Evolutionary conservation across 2,113 vertebrate genomes (phyloP).

Genomic region (Onychostoma macrolepis): DNA sequence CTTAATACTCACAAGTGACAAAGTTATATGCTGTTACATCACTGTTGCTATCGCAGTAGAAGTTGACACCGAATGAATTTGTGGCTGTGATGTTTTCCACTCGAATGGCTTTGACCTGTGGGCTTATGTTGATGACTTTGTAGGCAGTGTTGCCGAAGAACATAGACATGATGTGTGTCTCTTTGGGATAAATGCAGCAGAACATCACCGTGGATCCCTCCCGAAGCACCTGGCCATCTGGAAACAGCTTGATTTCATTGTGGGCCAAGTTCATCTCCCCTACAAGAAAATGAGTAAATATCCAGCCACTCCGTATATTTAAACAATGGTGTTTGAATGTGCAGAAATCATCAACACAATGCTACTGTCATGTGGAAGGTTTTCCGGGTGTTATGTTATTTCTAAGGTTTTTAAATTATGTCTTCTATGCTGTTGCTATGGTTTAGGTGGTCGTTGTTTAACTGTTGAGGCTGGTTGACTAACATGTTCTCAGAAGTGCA

Average conservation of each 20-base stretch:
- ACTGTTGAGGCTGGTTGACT: neutral
- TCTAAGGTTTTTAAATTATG: neutral
- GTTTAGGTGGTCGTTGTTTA: neutral
- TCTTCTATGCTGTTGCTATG: neutral
- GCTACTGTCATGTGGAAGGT: neutral
- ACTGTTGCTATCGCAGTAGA: constrained; percentile 22
- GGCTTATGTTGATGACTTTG: constrained; percentile 44
- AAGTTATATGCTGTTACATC: accelerated
- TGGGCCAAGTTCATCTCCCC: constrained; percentile 41
- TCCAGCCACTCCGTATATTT: neutral
- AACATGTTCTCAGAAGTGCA: constrained; percentile 17
- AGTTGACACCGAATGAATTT: accelerated
- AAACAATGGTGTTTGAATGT: neutral
- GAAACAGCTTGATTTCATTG: constrained; percentile 51
- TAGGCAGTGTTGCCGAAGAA: neutral
- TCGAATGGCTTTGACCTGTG: constrained; percentile 61
- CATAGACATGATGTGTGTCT: constrained; percentile 52
- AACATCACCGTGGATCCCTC: constrained; percentile 56
- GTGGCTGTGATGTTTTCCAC: constrained; percentile 58
- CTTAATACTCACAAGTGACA: constrained; percentile 65
- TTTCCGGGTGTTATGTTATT: neutral
- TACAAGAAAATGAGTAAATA: constrained; percentile 7
- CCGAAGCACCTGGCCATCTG: constrained; percentile 34
- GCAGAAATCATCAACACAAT: neutral
- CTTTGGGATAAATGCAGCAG: constrained; percentile 66